Percentiles rank a stretch among this genome's conserved stretches.
Evolutionary conservation across 2,888 invertebrate genomes (phyloP).

Genomic region (Lasioglossum malachurum): DNA sequence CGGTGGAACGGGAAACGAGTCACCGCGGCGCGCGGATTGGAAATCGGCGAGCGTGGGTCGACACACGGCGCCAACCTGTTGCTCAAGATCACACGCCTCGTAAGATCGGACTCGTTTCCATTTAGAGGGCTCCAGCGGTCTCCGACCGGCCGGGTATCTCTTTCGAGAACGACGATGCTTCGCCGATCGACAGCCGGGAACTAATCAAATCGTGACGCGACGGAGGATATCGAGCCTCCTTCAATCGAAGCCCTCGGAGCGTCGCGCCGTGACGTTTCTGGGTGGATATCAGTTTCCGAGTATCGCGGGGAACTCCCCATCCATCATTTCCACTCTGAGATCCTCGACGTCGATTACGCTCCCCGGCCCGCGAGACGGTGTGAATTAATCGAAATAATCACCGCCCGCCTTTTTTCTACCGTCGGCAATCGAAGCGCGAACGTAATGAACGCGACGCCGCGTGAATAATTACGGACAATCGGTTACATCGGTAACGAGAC

Average conservation of each 20-base stretch:
- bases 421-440: constrained; percentile 24
- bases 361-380: neutral
- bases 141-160: constrained; percentile 35
- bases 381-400: constrained; percentile 49
- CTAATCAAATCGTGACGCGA: constrained; percentile 56
- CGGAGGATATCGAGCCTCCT: constrained; percentile 29
- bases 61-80: constrained; percentile 84
- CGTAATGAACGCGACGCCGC: constrained; percentile 29
- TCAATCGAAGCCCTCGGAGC: constrained; percentile 25
- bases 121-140: constrained; percentile 72
- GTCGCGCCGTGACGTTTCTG: neutral
- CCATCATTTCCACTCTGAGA: constrained; percentile 48
- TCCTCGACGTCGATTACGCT: constrained; percentile 29
- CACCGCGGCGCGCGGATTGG: constrained; percentile 75
- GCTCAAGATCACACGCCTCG: constrained; percentile 79
- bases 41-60: constrained; percentile 81
- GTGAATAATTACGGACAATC: constrained; percentile 49
- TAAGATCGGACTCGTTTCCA: constrained; percentile 77
- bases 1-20: constrained; percentile 65
- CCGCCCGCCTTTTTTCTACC: neutral
- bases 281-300: constrained; percentile 44
- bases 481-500: neutral
- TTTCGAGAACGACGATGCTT: constrained; percentile 26
- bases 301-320: constrained; percentile 43
- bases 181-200: constrained; percentile 56